Evolutionary conservation across 1,140 invertebrate species (phyloP).

Genomic region (Saccostrea glomerata): DNA sequence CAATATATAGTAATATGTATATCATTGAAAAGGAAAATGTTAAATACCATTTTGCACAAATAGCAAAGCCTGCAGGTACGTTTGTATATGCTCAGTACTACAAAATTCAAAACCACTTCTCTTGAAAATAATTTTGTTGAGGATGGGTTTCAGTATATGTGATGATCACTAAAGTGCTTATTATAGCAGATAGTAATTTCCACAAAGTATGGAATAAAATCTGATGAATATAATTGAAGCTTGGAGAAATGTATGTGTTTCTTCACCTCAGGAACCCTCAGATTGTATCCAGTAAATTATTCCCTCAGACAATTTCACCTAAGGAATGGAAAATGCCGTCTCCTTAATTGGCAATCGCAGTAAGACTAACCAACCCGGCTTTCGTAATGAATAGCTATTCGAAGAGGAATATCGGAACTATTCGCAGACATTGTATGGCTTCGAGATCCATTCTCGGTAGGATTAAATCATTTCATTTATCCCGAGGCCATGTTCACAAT

Average conservation of each 20-base stretch:
- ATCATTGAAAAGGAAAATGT: no score
- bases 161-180: no score
- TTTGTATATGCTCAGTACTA: no score
- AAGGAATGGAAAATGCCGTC: conserved; percentile 16
- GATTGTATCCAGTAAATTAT: conserved; percentile 28
- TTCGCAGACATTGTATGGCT: conserved; percentile 13
- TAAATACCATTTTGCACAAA: no score
- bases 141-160: no score
- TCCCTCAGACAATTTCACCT: conserved; percentile 1
- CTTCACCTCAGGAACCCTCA: neutral
- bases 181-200: neutral
- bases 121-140: no score
- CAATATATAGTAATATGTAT: no score
- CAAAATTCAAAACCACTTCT: no score
- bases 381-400: conserved; percentile 11
- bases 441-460: conserved; percentile 16
- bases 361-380: neutral
- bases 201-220: neutral
- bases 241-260: conserved; percentile 13
- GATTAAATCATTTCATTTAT: conserved; percentile 31
- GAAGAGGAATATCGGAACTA: conserved; percentile 27
- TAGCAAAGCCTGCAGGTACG: no score
- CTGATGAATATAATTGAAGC: neutral
- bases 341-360: conserved; percentile 21
- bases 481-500: neutral